Percentiles rank a stretch among this genome's conserved stretches.
These are phyloP conservation scores for Castor canadensis DNA, from an alignment of 2,113 vertebrate species.

Conservation along the genomic window DNA sequence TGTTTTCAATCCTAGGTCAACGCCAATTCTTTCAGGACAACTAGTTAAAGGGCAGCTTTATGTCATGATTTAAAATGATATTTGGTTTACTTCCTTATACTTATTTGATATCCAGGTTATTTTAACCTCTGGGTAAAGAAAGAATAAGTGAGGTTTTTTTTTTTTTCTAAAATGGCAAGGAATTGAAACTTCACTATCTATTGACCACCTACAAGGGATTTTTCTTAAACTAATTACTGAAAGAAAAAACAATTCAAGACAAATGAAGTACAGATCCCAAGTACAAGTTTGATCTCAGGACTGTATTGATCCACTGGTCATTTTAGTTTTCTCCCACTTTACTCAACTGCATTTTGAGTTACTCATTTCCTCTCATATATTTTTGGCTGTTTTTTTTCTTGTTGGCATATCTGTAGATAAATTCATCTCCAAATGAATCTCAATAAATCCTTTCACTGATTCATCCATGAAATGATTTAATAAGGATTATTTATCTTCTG, in stretches of 20 bases:
- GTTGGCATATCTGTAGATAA: not conserved
- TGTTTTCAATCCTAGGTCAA: not conserved
- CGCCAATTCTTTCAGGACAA: not conserved
- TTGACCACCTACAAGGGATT: not conserved
- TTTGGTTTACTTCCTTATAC: not conserved
- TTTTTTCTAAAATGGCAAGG: not conserved
- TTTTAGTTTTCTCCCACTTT: constrained; percentile 33
- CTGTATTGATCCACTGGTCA: not conserved
- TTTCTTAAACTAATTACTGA: not conserved
- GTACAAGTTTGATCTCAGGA: not conserved
- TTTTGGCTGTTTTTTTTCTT: not conserved
- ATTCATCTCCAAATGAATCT: not conserved
- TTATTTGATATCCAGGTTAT: too few species aligned
- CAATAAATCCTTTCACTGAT: not conserved
- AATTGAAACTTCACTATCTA: not conserved
- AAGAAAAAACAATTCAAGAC: not conserved
- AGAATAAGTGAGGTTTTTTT: not conserved
- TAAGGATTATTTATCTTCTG: not conserved
- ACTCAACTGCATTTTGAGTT: not conserved
- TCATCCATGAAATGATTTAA: not conserved
- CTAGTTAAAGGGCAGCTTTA: not conserved
- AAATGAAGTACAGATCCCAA: not conserved
- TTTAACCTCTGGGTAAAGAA: not conserved
- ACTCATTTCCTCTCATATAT: not conserved
- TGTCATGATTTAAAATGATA: not conserved